Percentiles rank a stretch among this genome's conserved stretches.
Evolutionary conservation across 92 coral and sea anemone genomes (phyloP).

Genomic region (Bergia sp.): DNA sequence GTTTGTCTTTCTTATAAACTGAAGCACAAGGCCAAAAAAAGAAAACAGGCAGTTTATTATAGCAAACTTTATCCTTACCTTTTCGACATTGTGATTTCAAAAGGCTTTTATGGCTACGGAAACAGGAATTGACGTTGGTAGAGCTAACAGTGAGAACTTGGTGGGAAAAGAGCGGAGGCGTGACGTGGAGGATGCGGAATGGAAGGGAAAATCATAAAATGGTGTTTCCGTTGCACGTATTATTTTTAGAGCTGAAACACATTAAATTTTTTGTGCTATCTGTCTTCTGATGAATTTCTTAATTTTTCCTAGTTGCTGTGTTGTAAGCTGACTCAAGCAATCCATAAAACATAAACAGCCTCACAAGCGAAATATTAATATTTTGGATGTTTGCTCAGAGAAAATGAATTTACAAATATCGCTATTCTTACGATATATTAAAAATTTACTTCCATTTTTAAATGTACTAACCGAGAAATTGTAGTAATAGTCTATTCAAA

Average conservation of each 20-base stretch:
- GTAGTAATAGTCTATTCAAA: too few relatives aligned
- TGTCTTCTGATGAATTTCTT: too few relatives aligned
- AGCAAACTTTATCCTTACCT: background rate
- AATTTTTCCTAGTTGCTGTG: background rate
- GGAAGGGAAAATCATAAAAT: background rate
- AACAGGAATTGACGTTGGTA: background rate
- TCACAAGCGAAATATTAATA: too few relatives aligned
- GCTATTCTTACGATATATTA: too few relatives aligned
- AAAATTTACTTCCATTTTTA: too few relatives aligned
- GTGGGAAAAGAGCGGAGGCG: background rate
- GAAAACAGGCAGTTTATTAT: background rate
- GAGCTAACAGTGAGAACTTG: background rate
- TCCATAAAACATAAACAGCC: too few relatives aligned
- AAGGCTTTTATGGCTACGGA: background rate
- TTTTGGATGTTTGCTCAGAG: too few relatives aligned
- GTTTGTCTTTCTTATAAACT: background rate
- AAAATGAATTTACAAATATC: too few relatives aligned
- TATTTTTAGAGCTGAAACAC: too few relatives aligned
- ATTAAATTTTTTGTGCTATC: background rate
- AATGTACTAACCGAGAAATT: too few relatives aligned
- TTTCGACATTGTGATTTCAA: background rate
- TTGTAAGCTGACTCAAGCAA: too few relatives aligned
- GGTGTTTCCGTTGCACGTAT: background rate
- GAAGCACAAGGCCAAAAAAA: background rate
- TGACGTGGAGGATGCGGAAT: background rate